These are phyloP conservation scores for Cephus rjabovi DNA, from an alignment of 2,888 invertebrate species.

Conservation along the genomic window DNA sequence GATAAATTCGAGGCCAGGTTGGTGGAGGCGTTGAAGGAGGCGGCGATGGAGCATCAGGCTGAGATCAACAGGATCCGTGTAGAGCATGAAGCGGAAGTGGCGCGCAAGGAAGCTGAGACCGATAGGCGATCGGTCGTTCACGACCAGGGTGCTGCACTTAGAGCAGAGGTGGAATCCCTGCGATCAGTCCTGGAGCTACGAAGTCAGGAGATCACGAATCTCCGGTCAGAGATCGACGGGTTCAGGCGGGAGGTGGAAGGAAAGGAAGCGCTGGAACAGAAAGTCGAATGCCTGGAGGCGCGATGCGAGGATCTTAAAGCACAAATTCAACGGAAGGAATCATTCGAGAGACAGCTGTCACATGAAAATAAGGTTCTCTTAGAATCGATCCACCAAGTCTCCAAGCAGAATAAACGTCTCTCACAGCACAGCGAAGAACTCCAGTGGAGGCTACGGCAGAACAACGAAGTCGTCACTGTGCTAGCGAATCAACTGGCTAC, in stretches of 20 bases:
- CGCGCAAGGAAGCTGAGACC: slow-evolving; percentile 68
- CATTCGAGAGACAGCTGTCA: slow-evolving; percentile 78
- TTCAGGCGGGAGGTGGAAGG: slow-evolving; percentile 80
- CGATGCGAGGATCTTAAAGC: slow-evolving; percentile 88
- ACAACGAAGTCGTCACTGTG: slow-evolving; percentile 76
- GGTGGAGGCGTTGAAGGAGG: slow-evolving; percentile 48
- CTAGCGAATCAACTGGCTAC: slow-evolving; percentile 56
- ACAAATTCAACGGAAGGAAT: slow-evolving; percentile 77
- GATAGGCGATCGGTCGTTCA: slow-evolving; percentile 69
- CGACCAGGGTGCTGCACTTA: slow-evolving; percentile 68
- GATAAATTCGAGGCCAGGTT: slow-evolving; percentile 48
- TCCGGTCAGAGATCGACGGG: slow-evolving; percentile 79
- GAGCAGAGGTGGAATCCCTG: slow-evolving; percentile 84
- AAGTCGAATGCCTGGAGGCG: slow-evolving; percentile 81
- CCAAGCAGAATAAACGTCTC: slow-evolving; percentile 81
- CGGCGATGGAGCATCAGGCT: slow-evolving; percentile 52
- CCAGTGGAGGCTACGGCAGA: slow-evolving; percentile 86
- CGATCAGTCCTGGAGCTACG: slow-evolving; percentile 90
- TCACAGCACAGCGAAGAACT: slow-evolving; percentile 89
- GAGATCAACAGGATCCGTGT: slow-evolving; percentile 57
- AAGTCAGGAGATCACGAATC: slow-evolving; percentile 84
- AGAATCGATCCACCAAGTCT: slow-evolving; percentile 80
- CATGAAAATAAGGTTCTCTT: slow-evolving; percentile 80
- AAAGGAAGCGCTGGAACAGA: slow-evolving; percentile 78
- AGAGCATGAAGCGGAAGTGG: slow-evolving; percentile 71